Percentiles rank a stretch among this genome's conserved stretches.
Evolutionary conservation across 2,113 vertebrate species (phyloP).

Genomic region (Lonchura striata): DNA sequence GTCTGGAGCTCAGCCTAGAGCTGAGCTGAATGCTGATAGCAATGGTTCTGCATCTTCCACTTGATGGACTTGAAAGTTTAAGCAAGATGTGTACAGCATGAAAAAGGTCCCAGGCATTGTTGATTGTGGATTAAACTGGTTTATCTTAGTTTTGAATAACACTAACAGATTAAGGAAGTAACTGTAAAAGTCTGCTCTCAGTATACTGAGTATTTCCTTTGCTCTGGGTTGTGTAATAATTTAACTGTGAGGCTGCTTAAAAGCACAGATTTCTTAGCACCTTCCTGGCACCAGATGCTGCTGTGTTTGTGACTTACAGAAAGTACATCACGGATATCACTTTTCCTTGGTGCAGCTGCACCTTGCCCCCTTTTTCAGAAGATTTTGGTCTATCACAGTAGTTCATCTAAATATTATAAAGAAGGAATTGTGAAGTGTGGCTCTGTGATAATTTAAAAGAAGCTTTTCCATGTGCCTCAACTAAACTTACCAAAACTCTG

Average conservation of each 20-base stretch:
- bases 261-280: not conserved
- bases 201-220: not conserved
- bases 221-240: not conserved
- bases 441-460: not conserved
- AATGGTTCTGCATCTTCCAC: not conserved
- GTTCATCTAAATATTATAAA: not conserved
- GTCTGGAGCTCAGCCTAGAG: not conserved
- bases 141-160: not conserved
- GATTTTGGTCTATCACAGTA: not conserved
- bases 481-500: not conserved
- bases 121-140: not conserved
- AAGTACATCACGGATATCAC: not conserved
- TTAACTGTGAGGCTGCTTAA: not conserved
- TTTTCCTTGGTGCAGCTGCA: not conserved
- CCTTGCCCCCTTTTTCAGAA: not conserved
- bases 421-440: not conserved
- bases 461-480: not conserved
- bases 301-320: not conserved
- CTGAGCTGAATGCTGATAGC: not conserved
- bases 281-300: not conserved
- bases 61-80: not conserved
- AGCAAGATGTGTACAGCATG: not conserved
- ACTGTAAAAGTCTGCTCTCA: not conserved
- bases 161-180: not conserved
- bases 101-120: not conserved